Base-by-base conservation (phyloP, 2,888 invertebrate species). In the Ethmia dodecea region DNA sequence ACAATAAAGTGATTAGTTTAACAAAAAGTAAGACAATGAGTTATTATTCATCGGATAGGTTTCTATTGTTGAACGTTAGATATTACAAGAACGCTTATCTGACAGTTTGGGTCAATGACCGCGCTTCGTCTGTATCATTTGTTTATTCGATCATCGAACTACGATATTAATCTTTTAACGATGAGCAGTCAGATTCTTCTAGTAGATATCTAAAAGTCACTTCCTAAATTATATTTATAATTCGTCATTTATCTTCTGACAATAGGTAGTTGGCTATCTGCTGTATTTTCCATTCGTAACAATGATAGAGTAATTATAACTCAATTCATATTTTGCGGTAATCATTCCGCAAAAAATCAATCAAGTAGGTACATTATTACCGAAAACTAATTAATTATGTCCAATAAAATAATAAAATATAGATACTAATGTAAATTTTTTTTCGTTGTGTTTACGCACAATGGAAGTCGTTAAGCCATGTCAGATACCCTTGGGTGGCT, bases 1-100 rank as follows among this genome's bases (percentile, higher is more conserved):
- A 84, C 84, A 86, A 86, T 84, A 77, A 80, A 84, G 79, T 83
- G 83, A 84, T 84, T 86, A 86, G 81, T 79, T 73, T 58, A 69
- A 86, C 78, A 80, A 81, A 83, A 84, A 77, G 72, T 74, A 72
- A 77, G 81, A 84, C 84, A 84, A 84, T 81, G 83, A 84, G 64
- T 78, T 83, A 84, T 86, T 83, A 83, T 81, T 76, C 73, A 64
- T 61, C 53, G 61, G 67, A 79, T 77, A 77, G 67, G 66, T 69
- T 71, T 55, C 74, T 73, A 80, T 80, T 77, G 79, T 79, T 69
- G 64, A 60, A 47, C 56, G 62, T 61, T 49, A 60, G 73, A 73
- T 67, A 63, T 57, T 56, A 63, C 51, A 56, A 51, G 63, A 60
- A 55, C 58, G 52, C 55, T 65, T 69, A 75, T 74, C 76, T 65